A percentile compares a stretch with the other conserved stretches of the same genome.
phyloP scores from a whole-genome alignment of 2,113 vertebrate genomes.

The Butastur rufipennis region DNA sequence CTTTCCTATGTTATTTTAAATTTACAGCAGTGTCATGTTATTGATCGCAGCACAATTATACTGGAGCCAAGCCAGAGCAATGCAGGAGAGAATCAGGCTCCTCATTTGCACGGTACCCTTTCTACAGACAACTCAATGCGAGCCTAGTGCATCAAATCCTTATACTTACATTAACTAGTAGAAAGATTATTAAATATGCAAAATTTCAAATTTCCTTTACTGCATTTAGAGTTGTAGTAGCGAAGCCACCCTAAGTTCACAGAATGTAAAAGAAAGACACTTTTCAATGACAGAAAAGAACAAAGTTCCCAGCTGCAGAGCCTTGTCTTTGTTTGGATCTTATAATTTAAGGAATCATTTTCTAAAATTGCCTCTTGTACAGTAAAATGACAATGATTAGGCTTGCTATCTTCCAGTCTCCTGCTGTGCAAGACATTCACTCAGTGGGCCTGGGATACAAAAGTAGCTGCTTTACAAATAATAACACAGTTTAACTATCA shows the following conservation, averaged over 20 bases:
- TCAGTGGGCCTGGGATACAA: background rate
- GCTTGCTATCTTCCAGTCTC: conserved; percentile 9
- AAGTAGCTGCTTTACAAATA: conserved; percentile 61
- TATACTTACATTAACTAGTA: background rate
- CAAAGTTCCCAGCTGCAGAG: conserved; percentile 35
- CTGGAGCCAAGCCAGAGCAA: background rate
- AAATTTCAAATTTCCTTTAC: background rate
- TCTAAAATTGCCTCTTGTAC: conserved; percentile 61
- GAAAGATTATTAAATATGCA: background rate
- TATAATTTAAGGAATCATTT: conserved; percentile 60
- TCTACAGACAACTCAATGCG: background rate
- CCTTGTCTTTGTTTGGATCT: conserved; percentile 42
- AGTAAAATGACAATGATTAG: conserved; percentile 64
- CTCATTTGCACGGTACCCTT: background rate
- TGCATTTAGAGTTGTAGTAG: background rate
- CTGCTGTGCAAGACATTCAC: conserved; percentile 45
- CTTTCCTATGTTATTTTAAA: background rate
- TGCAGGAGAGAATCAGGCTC: background rate
- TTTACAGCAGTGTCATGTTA: background rate
- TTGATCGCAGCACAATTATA: background rate
- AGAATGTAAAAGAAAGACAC: background rate
- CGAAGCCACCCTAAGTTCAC: background rate
- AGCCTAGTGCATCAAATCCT: background rate
- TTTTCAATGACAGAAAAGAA: background rate
- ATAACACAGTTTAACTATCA: conserved; percentile 45